Evolutionary conservation across 92 coral and sea anemone genomes (phyloP).

Genomic region (Desmophyllum pertusum): DNA sequence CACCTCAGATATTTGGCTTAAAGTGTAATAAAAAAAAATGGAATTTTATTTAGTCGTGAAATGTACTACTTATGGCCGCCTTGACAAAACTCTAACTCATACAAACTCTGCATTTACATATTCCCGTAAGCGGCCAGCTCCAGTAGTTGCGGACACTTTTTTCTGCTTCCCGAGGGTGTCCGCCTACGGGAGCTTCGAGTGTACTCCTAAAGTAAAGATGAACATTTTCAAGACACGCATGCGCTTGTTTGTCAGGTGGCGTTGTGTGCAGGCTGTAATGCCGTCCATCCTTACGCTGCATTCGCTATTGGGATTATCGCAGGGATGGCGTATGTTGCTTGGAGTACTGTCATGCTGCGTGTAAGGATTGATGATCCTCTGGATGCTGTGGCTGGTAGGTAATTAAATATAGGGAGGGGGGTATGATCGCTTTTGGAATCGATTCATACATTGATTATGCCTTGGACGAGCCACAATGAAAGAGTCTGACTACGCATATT

Average conservation of each 20-base stretch:
- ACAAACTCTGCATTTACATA: too few relatives aligned
- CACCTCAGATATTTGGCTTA: too few relatives aligned
- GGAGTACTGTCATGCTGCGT: conserved; percentile 74
- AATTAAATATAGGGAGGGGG: not conserved
- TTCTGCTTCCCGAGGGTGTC: too few relatives aligned
- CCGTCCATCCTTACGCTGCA: conserved; percentile 76
- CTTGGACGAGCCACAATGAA: not conserved
- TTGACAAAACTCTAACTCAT: too few relatives aligned
- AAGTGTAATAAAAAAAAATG: too few relatives aligned
- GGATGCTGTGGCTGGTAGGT: conserved; percentile 89
- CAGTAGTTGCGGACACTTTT: too few relatives aligned
- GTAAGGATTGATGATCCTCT: conserved; percentile 83
- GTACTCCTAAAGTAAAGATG: not conserved
- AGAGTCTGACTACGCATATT: too few relatives aligned
- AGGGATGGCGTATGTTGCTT: conserved; percentile 75
- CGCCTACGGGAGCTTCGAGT: too few relatives aligned
- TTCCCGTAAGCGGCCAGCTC: too few relatives aligned
- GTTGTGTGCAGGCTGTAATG: conserved; percentile 85
- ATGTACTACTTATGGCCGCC: too few relatives aligned
- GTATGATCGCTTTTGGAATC: not conserved
- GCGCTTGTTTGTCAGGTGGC: conserved; percentile 65
- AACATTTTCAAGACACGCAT: not conserved
- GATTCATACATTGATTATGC: too few relatives aligned
- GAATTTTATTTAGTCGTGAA: too few relatives aligned
- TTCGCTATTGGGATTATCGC: conserved; percentile 77